These are phyloP conservation scores for Strongylocentrotus purpuratus DNA, from an alignment of 35 echinoderm and acorn worm genomes.

Conservation along the genomic window DNA sequence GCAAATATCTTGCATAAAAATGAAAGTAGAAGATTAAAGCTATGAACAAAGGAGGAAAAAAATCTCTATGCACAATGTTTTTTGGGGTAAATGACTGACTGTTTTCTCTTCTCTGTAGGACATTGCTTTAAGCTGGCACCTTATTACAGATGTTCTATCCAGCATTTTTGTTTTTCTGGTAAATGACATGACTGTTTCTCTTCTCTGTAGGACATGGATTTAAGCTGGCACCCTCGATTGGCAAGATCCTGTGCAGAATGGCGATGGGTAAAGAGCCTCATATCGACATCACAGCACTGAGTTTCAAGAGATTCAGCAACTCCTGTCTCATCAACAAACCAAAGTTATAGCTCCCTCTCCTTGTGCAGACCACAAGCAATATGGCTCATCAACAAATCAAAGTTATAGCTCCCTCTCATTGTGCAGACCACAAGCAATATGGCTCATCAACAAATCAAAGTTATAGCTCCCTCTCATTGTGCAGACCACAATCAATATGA, in stretches of 20 bases:
- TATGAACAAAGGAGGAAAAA: too few relatives aligned
- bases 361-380: not conserved
- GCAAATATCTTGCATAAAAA: too few relatives aligned
- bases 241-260: conserved; percentile 77
- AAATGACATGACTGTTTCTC: too few relatives aligned
- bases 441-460: too few relatives aligned
- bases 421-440: not conserved
- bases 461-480: not conserved
- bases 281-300: conserved; percentile 74
- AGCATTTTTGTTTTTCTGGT: too few relatives aligned
- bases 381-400: not conserved
- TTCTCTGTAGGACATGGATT: conserved; percentile 78
- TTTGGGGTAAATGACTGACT: too few relatives aligned
- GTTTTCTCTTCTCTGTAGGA: conserved; percentile 47
- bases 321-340: not conserved
- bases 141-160: too few relatives aligned
- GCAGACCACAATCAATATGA: not conserved
- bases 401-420: not conserved
- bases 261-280: conserved; percentile 65
- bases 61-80: too few relatives aligned
- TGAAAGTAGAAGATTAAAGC: too few relatives aligned
- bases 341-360: not conserved
- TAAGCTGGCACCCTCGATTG: conserved; percentile 88
- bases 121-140: conserved; percentile 91
- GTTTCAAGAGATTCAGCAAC: conserved; percentile 71